These are phyloP conservation scores for Rhagologus leucostigma DNA, from an alignment of 2,113 vertebrate genomes.

Conservation along the genomic window DNA sequence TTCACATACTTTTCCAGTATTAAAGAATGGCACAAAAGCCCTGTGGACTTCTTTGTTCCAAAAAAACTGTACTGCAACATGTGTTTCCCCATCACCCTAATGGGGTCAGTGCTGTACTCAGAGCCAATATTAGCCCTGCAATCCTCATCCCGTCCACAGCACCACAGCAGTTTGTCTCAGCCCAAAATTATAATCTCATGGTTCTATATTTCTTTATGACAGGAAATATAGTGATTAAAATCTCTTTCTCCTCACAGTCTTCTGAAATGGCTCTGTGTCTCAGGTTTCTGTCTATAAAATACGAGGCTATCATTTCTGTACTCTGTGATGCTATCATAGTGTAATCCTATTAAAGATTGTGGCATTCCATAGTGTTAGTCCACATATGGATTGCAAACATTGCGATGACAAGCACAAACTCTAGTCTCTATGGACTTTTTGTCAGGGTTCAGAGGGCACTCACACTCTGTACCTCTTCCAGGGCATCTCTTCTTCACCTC, in stretches of 20 bases:
- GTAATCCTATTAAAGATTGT: not conserved
- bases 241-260: not conserved
- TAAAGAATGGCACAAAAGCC: not conserved
- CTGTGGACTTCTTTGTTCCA: not conserved
- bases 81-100: not conserved
- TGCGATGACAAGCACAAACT: not conserved
- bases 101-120: not conserved
- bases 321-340: not conserved
- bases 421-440: not conserved
- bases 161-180: not conserved
- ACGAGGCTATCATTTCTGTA: rapidly evolving
- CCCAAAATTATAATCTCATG: not conserved
- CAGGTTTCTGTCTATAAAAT: not conserved
- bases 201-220: not conserved
- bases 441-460: not conserved
- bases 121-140: not conserved
- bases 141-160: not conserved
- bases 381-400: not conserved
- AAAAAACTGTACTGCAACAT: not conserved
- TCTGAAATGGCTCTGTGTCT: not conserved
- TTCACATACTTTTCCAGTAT: not conserved
- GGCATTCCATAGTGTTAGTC: not conserved
- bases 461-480: not conserved
- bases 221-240: not conserved
- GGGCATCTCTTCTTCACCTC: not conserved